phyloP scores from a whole-genome alignment of 1,140 invertebrate species.

The Drosophila hydei region DNA sequence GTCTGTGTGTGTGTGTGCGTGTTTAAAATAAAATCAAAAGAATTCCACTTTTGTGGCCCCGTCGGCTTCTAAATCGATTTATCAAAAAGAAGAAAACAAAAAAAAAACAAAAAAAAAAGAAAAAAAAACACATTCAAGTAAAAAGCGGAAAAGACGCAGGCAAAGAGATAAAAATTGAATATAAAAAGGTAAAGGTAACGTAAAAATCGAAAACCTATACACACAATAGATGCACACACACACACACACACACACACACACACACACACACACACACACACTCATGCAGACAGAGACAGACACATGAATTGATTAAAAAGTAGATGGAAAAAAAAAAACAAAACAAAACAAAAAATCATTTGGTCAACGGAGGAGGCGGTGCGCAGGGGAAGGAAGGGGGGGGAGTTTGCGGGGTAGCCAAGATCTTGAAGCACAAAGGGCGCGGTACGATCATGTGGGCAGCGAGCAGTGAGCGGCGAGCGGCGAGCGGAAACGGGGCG shows the following conservation, averaged over 20 bases:
- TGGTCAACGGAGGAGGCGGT: slow-evolving; percentile 21
- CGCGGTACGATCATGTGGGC: slow-evolving; percentile 43
- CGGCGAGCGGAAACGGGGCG: background rate
- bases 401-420: slow-evolving; percentile 27
- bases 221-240: slow-evolving; percentile 72
- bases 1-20: slow-evolving; percentile 18
- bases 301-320: slow-evolving; percentile 79
- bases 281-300: slow-evolving; percentile 41
- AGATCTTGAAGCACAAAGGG: slow-evolving; percentile 44
- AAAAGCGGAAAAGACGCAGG: slow-evolving; percentile 76
- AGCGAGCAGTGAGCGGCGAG: slow-evolving; percentile 19
- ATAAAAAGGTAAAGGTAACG: slow-evolving; percentile 74
- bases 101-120: slow-evolving; percentile 32
- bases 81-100: slow-evolving; percentile 63
- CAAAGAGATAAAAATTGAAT: slow-evolving; percentile 81
- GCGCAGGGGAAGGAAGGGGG: background rate
- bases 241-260: slow-evolving; percentile 19
- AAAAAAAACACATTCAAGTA: slow-evolving; percentile 46
- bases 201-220: slow-evolving; percentile 78
- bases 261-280: slow-evolving; percentile 38
- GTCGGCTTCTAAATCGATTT: slow-evolving; percentile 81
- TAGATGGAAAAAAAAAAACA: slow-evolving; percentile 59
- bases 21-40: slow-evolving; percentile 75
- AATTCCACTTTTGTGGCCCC: slow-evolving; percentile 79
- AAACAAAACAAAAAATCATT: slow-evolving; percentile 29